Conservation (phyloP, 2,797 vertebrate genomes). For the Heliangelus exortis region DNA sequence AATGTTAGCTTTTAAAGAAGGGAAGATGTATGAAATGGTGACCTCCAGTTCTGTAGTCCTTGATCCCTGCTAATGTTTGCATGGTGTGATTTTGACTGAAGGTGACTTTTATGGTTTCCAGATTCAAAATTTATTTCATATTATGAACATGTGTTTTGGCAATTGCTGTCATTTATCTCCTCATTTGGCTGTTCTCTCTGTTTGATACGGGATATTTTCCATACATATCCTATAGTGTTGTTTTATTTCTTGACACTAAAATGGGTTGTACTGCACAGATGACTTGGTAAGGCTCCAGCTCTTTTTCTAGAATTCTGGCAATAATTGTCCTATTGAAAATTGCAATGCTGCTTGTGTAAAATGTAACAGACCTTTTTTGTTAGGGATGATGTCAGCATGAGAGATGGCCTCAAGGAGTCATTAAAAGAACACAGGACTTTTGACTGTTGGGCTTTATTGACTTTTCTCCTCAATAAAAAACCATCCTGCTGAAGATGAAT, state of each 20-base stretch:
- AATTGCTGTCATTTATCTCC: slow-evolving; percentile 16
- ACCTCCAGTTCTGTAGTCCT: not conserved
- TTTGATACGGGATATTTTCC: slow-evolving; percentile 42
- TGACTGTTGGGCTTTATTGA: slow-evolving; percentile 54
- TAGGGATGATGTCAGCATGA: slow-evolving; percentile 76
- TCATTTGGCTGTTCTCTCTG: not conserved
- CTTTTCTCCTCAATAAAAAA: slow-evolving; percentile 69
- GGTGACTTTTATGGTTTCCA: slow-evolving; percentile 37
- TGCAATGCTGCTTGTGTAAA: slow-evolving; percentile 51
- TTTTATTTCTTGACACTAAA: slow-evolving; percentile 53
- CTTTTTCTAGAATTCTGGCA: slow-evolving; percentile 51
- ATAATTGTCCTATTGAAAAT: slow-evolving; percentile 64
- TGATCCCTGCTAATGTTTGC: not conserved
- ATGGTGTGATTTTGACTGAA: not conserved
- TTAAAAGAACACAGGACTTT: slow-evolving; percentile 79
- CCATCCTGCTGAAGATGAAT: slow-evolving; percentile 57
- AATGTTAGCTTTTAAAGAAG: not conserved
- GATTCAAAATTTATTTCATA: slow-evolving; percentile 28
- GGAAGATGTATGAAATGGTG: not conserved
- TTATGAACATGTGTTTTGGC: slow-evolving; percentile 13
- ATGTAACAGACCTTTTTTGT: slow-evolving; percentile 76
- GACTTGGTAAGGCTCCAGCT: slow-evolving; percentile 43
- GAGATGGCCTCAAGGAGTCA: slow-evolving; percentile 77
- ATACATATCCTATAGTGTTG: slow-evolving; percentile 4
- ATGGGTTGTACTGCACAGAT: slow-evolving; percentile 7